Evolutionary conservation across 2,797 vertebrate species (phyloP).

Genomic region (Acomys russatus): DNA sequence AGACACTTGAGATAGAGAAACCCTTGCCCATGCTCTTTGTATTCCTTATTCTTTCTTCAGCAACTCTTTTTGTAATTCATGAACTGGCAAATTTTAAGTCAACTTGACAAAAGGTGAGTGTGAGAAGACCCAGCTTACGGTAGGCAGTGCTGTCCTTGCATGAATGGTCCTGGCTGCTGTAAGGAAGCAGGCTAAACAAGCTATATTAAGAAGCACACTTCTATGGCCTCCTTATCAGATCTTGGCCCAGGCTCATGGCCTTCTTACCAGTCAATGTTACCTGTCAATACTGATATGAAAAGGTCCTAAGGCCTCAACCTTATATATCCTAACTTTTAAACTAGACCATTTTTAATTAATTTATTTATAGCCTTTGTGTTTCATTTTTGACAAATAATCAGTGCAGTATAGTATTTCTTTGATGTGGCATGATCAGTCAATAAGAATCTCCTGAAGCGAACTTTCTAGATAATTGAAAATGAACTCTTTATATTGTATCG

Average conservation of each 20-base stretch:
- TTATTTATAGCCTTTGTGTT: neutral
- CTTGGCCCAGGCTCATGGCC: neutral
- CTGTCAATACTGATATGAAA: neutral
- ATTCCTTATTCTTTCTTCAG: neutral
- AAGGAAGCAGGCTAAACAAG: neutral
- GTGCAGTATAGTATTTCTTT: neutral
- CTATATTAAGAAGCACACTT: too few relatives aligned
- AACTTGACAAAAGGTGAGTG: neutral
- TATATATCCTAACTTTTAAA: neutral
- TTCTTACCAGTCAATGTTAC: neutral
- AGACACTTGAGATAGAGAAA: neutral
- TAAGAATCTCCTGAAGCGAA: neutral
- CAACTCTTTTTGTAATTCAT: neutral
- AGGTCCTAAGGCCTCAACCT: neutral
- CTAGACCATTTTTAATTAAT: neutral
- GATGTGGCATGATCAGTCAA: neutral
- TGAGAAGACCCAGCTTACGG: neutral
- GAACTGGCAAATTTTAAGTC: too few relatives aligned
- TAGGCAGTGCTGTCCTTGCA: neutral
- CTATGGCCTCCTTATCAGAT: neutral
- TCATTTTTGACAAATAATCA: neutral
- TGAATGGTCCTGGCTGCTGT: too few relatives aligned
- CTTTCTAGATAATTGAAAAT: neutral
- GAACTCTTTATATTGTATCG: neutral
- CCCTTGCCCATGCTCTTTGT: neutral